Base-by-base conservation (phyloP, 2,797 vertebrate genomes). In the Lates japonicus region DNA sequence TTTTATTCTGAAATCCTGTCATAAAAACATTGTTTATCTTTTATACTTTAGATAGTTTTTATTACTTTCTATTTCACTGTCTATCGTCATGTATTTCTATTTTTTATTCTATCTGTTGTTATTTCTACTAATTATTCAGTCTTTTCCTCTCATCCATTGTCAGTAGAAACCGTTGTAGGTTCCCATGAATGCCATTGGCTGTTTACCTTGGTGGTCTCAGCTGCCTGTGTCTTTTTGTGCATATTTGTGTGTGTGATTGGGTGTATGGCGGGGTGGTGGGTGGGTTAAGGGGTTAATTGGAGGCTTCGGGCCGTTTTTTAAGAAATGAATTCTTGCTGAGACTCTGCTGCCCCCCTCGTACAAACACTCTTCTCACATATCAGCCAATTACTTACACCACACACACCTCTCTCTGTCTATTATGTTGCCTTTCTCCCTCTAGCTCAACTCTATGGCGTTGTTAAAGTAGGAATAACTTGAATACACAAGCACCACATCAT, bases 251-350 rank as follows among this genome's bases (percentile, higher is more conserved):
- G 41, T 42, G 41, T 48, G 46, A 29, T 29, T 22, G 42, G 55
- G 70, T 74, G 60, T 57, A 37, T 35, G 57, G 35, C 1, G 16
- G 2, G 58, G 4, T 6, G 11, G 25, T 37, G 46, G 41, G 9
- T 46, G 48, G 33, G 72, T 85, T 60, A 62, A 67, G 22, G 76
- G 86, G 85, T 90, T 90, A 92, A 92, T 91, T 87, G 74, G 61
- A 66, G 84, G 80, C 88, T 86, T 69, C 6, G 20, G 88, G 90
- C 64, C 42, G 12, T 84, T 87, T 81, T 81, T 49, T 73, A 85
- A 76, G 58, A 60, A 73, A 81, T 69, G 7, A 81, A 82, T 83
- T 87, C 68, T 72, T 51, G 11, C 73, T 16, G 37, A 55, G 78
- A 69, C 70, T 51, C 42, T 1, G 29, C 71, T 57, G 60, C 64